Base-by-base conservation (phyloP, 2,888 invertebrate species). In the Heteromyza rotundicornis region DNA sequence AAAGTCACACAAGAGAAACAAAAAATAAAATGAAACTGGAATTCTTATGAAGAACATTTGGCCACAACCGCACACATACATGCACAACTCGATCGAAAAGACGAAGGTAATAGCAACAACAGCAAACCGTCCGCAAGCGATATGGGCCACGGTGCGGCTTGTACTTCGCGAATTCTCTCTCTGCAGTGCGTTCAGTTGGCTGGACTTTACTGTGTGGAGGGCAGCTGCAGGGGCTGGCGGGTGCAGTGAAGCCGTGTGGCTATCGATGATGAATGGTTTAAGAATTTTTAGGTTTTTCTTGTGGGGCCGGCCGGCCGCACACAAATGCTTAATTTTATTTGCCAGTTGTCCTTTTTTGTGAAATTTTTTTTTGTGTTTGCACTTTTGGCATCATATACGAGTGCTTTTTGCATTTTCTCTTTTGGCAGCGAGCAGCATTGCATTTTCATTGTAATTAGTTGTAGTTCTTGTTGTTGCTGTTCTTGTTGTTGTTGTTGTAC, bases 191-290 rank as follows among this genome's bases (percentile, higher is more conserved):
- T n/a, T n/a, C n/a, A n/a, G 57, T 32, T 32, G 27, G 27, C 57
- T 7, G 23, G 54, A 62, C 60, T 50, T 58, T 53, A 22, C 17
- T 55, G 69, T 55, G 62, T 47, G 61, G 60, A 47, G 19, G 60
- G 53, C 61, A 64, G 63, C 63, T 58, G 60, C 63, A n/a, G 5
- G 40, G 40, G 40, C 8, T 7, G 40, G 32, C 12, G 10, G 40
- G 10, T 14, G 40, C 3, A 3, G 10, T n/a, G 40, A 10, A n/a
- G 3, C 3, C 3, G 10, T 40, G 32, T 40, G 40, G 40, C 40
- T n/a, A 10, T 40, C 40, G 66, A 66, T 66, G 66, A 66, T 66
- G 66, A 66, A 66, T 66, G 64, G 64, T 64, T 44, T 64, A 66
- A 66, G 64, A 64, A 66, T 64, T 62, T 66, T 62, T 62, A 59